Evolutionary conservation across 2,113 vertebrate species (phyloP).

Genomic region (Equus przewalskii): DNA sequence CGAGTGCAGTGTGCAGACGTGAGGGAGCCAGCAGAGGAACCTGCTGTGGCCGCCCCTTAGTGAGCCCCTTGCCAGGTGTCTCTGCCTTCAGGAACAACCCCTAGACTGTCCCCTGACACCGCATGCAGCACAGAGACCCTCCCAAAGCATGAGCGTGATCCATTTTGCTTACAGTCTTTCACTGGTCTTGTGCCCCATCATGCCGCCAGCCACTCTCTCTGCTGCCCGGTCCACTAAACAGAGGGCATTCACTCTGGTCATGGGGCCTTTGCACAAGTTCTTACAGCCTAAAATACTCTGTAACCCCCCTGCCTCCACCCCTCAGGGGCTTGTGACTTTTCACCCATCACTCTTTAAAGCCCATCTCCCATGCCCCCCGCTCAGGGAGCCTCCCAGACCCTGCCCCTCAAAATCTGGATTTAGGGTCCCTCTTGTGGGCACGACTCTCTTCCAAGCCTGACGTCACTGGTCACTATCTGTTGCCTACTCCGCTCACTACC

Average conservation of each 20-base stretch:
- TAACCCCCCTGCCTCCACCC: neutral
- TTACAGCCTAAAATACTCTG: too few relatives aligned
- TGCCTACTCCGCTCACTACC: neutral
- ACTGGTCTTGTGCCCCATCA: accelerated
- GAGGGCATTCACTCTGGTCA: neutral
- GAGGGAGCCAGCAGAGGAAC: neutral
- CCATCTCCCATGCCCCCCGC: neutral
- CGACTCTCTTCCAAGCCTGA: accelerated
- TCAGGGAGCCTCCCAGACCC: neutral
- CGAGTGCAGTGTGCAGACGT: accelerated
- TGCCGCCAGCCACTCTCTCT: neutral
- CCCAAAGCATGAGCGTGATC: neutral
- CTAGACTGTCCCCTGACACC: accelerated
- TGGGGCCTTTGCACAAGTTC: neutral
- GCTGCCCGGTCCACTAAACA: neutral
- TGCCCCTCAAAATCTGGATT: neutral
- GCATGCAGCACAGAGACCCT: neutral
- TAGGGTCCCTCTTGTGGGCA: neutral
- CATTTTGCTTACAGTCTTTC: accelerated
- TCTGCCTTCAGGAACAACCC: neutral
- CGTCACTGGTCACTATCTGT: neutral
- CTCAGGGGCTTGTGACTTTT: neutral
- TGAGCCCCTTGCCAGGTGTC: neutral
- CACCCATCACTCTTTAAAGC: neutral
- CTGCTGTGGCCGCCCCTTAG: neutral